Evolutionary conservation across 2,888 invertebrate genomes (phyloP).

Genomic region (Oligia latruncula): DNA sequence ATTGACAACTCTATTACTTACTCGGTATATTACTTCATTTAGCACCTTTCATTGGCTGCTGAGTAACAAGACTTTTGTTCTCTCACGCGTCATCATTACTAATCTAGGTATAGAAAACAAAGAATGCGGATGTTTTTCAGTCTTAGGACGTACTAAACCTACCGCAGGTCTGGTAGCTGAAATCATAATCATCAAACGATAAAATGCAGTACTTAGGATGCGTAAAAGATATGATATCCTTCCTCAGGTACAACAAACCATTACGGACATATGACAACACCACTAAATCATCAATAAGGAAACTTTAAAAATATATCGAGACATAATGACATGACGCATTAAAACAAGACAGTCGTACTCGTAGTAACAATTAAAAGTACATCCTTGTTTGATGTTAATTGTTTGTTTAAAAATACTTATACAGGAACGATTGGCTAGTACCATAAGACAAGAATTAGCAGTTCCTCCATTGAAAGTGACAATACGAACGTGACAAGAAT

Average conservation of each 20-base stretch:
- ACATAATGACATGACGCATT: slow-evolving; percentile 22
- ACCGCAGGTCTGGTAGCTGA: slow-evolving; percentile 5
- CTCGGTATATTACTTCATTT: neutral
- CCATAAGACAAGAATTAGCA: slow-evolving; percentile 26
- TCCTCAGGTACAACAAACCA: neutral
- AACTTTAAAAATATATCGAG: neutral
- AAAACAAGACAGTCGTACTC: slow-evolving; percentile 6
- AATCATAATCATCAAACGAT: slow-evolving; percentile 16
- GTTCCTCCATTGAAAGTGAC: slow-evolving; percentile 53
- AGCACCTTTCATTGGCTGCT: neutral
- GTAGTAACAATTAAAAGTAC: slow-evolving; percentile 20
- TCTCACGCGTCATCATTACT: neutral
- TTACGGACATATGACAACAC: slow-evolving; percentile 14
- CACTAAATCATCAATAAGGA: slow-evolving; percentile 16
- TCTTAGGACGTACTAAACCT: neutral
- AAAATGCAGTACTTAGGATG: slow-evolving; percentile 7
- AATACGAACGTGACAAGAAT: slow-evolving; percentile 52
- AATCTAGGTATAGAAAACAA: neutral
- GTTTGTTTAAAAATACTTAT: slow-evolving; percentile 25
- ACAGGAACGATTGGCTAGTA: slow-evolving; percentile 13
- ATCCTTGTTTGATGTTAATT: slow-evolving; percentile 35
- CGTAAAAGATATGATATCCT: slow-evolving; percentile 5
- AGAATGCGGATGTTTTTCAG: slow-evolving; percentile 15
- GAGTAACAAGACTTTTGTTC: slow-evolving; percentile 16
- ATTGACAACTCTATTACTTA: slow-evolving; percentile 27